A percentile compares a stretch with the other conserved stretches of the same genome.
Conservation (phyloP, 1,140 invertebrate genomes). For the Parasteatoda tepidariorum region DNA sequence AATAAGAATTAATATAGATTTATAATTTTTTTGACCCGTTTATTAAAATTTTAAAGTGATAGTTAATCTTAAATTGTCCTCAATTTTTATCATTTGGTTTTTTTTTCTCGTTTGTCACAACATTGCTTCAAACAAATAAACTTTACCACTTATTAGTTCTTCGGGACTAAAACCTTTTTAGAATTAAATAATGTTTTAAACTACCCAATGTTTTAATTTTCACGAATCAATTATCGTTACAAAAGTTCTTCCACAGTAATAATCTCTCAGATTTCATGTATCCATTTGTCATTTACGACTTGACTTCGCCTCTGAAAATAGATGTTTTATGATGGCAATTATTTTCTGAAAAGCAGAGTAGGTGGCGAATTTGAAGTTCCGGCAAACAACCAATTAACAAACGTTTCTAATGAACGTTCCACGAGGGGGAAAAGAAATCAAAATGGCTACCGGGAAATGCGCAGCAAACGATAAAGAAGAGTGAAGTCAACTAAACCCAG, state of each 20-base stretch:
- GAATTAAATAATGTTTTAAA: not conserved
- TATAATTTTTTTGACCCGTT: too few species aligned
- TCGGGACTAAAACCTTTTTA: not conserved
- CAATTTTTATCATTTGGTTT: too few species aligned
- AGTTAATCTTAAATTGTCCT: too few species aligned
- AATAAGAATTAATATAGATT: too few species aligned
- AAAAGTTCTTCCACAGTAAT: not conserved
- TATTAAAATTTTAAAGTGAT: too few species aligned
- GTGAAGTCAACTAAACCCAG: not conserved
- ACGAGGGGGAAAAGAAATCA: not conserved
- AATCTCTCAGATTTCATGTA: not conserved
- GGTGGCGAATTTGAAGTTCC: not conserved
- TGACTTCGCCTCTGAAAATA: not conserved
- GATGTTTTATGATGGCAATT: not conserved
- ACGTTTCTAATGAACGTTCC: not conserved
- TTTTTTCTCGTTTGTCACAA: too few species aligned
- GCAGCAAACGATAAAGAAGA: not conserved
- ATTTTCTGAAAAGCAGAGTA: not conserved
- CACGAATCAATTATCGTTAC: too few species aligned
- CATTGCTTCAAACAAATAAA: too few species aligned
- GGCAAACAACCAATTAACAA: not conserved
- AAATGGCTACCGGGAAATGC: constrained; percentile 23
- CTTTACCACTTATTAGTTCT: too few species aligned
- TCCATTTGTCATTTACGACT: not conserved
- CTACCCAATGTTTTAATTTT: too few species aligned